A percentile compares a stretch with the other conserved stretches of the same genome.
These are phyloP conservation scores for Gallinago jamesoni DNA, from an alignment of 2,113 vertebrate genomes.

Conservation along the genomic window DNA sequence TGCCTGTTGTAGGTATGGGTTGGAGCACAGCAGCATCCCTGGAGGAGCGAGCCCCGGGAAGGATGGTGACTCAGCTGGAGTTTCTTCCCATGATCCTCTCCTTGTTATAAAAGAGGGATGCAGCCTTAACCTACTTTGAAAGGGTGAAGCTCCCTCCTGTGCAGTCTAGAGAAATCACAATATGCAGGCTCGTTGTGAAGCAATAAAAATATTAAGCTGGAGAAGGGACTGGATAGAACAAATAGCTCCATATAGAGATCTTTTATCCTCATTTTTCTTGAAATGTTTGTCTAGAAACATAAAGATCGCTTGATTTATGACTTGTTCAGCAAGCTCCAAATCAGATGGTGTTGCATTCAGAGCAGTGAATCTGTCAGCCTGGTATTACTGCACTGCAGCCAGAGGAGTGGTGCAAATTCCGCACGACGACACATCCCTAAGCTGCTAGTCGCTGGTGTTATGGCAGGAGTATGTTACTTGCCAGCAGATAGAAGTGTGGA, in stretches of 20 bases:
- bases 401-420: neutral
- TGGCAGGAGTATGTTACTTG: neutral
- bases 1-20: neutral
- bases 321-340: slow-evolving; percentile 26
- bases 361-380: slow-evolving; percentile 57
- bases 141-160: neutral
- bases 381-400: neutral
- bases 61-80: neutral
- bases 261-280: slow-evolving; percentile 45
- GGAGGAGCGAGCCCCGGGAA: neutral
- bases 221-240: slow-evolving; percentile 1
- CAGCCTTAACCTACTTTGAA: neutral
- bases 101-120: neutral
- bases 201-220: slow-evolving; percentile 34
- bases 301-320: slow-evolving; percentile 19
- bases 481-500: slow-evolving; percentile 17
- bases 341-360: slow-evolving; percentile 17
- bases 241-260: slow-evolving; percentile 7
- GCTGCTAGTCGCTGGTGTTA: neutral
- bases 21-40: neutral
- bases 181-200: neutral
- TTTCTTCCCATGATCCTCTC: neutral
- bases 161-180: neutral
- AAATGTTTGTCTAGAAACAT: slow-evolving; percentile 48
- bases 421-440: neutral